A percentile compares a stretch with the other conserved stretches of the same genome.
Evolutionary conservation across 2,888 invertebrate species (phyloP).

Genomic region (Teinopalpus imperialis): DNA sequence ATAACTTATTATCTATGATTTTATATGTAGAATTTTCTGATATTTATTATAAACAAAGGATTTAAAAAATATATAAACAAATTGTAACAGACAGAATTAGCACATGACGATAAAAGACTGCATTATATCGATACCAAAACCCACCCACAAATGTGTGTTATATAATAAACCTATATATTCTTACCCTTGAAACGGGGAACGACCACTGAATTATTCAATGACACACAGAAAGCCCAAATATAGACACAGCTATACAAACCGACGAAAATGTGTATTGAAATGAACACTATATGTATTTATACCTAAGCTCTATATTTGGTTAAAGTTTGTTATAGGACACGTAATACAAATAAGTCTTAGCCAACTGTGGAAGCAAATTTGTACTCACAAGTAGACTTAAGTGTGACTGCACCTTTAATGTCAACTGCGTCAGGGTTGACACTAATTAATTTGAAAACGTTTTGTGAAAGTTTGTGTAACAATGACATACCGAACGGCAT

Average conservation of each 20-base stretch:
- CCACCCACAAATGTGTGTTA: constrained; percentile 37
- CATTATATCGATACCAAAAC: constrained; percentile 42
- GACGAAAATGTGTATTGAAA: constrained; percentile 50
- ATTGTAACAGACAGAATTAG: too few relatives aligned
- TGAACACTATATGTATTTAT: constrained; percentile 49
- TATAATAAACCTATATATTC: constrained; percentile 64
- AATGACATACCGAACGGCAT: constrained; percentile 7
- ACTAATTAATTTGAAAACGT: constrained; percentile 55
- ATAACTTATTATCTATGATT: too few relatives aligned
- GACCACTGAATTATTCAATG: constrained; percentile 80
- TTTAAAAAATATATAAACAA: too few relatives aligned
- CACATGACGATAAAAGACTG: constrained; percentile 53
- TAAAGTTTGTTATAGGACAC: constrained; percentile 57
- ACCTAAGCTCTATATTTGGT: constrained; percentile 64
- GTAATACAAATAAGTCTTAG: constrained; percentile 76
- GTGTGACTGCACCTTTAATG: constrained; percentile 71
- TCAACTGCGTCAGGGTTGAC: constrained; percentile 52
- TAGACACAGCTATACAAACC: constrained; percentile 67
- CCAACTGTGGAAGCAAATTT: constrained; percentile 69
- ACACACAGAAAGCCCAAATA: constrained; percentile 77
- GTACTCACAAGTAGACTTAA: constrained; percentile 65
- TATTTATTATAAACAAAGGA: too few relatives aligned
- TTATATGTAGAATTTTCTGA: too few relatives aligned
- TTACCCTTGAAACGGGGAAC: constrained; percentile 80
- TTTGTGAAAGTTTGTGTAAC: constrained; percentile 25